Evolutionary conservation across 2,113 vertebrate species (phyloP), one percentile per base, ranked within the genome.

Genomic region (Lutjanus erythropterus): DNA sequence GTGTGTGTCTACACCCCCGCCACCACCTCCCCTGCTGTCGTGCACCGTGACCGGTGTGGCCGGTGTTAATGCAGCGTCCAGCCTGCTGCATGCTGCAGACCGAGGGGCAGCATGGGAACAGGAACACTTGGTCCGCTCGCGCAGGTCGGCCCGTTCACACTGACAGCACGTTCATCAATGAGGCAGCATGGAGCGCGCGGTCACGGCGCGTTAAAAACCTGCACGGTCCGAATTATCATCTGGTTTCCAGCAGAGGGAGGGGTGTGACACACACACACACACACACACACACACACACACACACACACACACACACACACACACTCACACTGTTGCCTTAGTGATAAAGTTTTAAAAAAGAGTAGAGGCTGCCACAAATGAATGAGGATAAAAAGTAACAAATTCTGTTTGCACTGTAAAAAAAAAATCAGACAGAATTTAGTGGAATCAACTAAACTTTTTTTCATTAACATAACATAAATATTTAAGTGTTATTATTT

Each of bases 141-240:
- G 85, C 84, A 87, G 83, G 73, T 89, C 86, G 70, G 41, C 68
- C 66, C 39, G 81, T 52, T 81, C 81, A 88, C 69, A 86, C 42
- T 18, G 80, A 60, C 86, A 75, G 77, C 66, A 52, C 85, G 81
- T 86, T 80, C 76, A 74, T 92, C 81, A 92, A 92, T 88, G 86
- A 74, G 76, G 1, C 77, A 15, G 44, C 90, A 74, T 86, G 86
- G 87, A 89, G 91, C 62, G 90, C 86, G 81, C 88, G 52, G 91
- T 92, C 91, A 92, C 88, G 90, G 80, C 47, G 56, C 55, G 62
- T 92, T 92, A 86, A 66, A 80, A 80, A 87, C 83, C 86, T 84
- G 87, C 90, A 88, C 81, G 88, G 86, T 86, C 52, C 81, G 35
- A 89, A 90, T 90, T 81, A 88, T 80, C 86, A 81, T 66, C 37